These are phyloP conservation scores for Drosophila erecta DNA, from an alignment of 1,140 invertebrate genomes.

Conservation along the genomic window DNA sequence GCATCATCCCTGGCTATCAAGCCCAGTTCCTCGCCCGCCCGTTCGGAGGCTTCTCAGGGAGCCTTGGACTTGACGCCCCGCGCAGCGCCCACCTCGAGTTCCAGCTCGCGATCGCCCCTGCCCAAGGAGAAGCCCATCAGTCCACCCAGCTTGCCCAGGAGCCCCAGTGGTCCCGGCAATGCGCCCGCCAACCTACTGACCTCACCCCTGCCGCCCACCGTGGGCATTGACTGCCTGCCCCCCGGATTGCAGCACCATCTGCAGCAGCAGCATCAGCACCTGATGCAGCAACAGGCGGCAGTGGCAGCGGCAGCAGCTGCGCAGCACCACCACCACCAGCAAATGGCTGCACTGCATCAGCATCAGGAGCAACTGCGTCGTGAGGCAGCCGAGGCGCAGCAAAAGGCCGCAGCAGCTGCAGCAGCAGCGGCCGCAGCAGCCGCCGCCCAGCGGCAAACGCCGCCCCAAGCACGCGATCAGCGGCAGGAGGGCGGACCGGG, in stretches of 20 bases:
- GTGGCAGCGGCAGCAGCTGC: constrained; percentile 70
- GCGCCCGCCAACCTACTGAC: constrained; percentile 34
- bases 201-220: constrained; percentile 57
- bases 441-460: constrained; percentile 52
- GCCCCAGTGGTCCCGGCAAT: constrained; percentile 28
- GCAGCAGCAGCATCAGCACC: constrained; percentile 79
- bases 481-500: constrained; percentile 54
- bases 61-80: constrained; percentile 87
- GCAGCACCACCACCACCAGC: constrained; percentile 76
- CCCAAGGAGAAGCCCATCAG: constrained; percentile 53
- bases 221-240: constrained; percentile 73
- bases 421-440: constrained; percentile 46
- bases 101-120: constrained; percentile 45
- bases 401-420: constrained; percentile 65
- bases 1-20: constrained; percentile 19
- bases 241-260: constrained; percentile 75
- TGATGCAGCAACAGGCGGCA: constrained; percentile 80
- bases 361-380: constrained; percentile 80
- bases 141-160: constrained; percentile 46
- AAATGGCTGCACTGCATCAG: constrained; percentile 71
- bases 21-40: constrained; percentile 76
- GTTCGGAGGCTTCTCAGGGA: constrained; percentile 86
- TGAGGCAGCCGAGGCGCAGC: constrained; percentile 70
- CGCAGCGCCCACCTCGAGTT: constrained; percentile 49
- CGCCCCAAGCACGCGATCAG: constrained; percentile 53